These are phyloP conservation scores for Spongilla lacustris DNA, from an alignment of 37 sponge, comb jelly and placozoan genomes.

Conservation along the genomic window DNA sequence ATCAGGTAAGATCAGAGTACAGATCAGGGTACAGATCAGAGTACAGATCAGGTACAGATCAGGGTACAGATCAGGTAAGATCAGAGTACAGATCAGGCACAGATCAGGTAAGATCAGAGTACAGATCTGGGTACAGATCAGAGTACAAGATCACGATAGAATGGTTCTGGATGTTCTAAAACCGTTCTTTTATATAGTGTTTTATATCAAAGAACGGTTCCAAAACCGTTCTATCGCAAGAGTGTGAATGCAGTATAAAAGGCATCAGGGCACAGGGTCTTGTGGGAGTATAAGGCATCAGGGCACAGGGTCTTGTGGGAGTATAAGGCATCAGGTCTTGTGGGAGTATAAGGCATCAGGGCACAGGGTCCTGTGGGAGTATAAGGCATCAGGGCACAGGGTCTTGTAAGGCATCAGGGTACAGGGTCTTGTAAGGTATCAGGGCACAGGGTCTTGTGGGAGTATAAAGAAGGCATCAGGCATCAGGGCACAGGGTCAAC, in stretches of 20 bases:
- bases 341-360: too few relatives aligned
- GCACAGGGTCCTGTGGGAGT: slow-evolving; percentile 15
- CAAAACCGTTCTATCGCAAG: too few relatives aligned
- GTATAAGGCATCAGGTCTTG: neutral
- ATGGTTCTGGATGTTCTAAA: too few relatives aligned
- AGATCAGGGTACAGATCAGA: neutral
- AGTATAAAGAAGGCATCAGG: neutral
- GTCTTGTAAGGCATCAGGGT: neutral
- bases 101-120: neutral
- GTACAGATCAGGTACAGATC: neutral
- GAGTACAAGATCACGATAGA: too few relatives aligned
- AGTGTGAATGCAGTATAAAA: too few relatives aligned
- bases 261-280: too few relatives aligned
- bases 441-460: too few relatives aligned
- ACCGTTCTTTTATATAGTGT: too few relatives aligned
- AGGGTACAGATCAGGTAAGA: neutral
- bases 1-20: neutral
- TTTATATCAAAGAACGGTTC: too few relatives aligned
- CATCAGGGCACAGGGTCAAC: neutral
- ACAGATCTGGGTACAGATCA: neutral
- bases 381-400: too few relatives aligned
- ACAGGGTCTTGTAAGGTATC: neutral
- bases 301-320: neutral
- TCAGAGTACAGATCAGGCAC: neutral
- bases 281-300: neutral